Evolutionary conservation across 2,888 invertebrate genomes (phyloP).

Genomic region (Trichacis sp.): DNA sequence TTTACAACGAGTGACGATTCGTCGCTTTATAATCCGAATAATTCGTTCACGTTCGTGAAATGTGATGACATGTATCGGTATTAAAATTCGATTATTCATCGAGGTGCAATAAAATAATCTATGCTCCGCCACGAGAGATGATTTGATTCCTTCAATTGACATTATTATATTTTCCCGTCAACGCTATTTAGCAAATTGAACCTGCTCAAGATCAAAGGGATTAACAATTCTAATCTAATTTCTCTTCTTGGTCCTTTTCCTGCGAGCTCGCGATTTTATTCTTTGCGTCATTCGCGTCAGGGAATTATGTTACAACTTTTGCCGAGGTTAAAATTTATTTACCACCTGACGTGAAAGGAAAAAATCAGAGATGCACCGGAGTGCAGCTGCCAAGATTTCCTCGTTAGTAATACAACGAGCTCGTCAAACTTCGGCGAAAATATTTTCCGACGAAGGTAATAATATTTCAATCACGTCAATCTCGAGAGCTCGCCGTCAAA

Average conservation of each 20-base stretch:
- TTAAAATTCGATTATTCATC: no score
- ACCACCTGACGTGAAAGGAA: conserved; percentile 7
- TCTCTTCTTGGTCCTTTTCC: conserved; percentile 19
- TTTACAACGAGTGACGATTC: no score
- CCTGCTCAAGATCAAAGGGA: conserved; percentile 20
- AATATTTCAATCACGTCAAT: no score
- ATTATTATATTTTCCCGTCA: no score
- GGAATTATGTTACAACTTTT: conserved; percentile 38
- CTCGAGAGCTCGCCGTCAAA: no score
- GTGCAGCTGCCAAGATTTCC: conserved; percentile 22
- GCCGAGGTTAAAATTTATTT: conserved; percentile 40
- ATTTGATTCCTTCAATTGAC: conserved; percentile 28
- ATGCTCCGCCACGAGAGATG: conserved; percentile 26
- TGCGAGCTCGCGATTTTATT: conserved; percentile 30
- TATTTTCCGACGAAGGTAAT: conserved; percentile 11
- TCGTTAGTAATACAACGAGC: conserved; percentile 5
- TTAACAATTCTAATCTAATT: conserved; percentile 37
- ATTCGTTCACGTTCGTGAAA: no score
- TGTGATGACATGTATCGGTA: no score
- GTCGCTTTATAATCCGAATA: no score
- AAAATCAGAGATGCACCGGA: neutral
- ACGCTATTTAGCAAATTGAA: conserved; percentile 37
- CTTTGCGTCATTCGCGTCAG: conserved; percentile 31
- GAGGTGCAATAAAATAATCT: conserved; percentile 3
- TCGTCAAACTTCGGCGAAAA: conserved; percentile 31